Base-by-base conservation (phyloP, 2,113 vertebrate species). In the Aepyceros melampus region DNA sequence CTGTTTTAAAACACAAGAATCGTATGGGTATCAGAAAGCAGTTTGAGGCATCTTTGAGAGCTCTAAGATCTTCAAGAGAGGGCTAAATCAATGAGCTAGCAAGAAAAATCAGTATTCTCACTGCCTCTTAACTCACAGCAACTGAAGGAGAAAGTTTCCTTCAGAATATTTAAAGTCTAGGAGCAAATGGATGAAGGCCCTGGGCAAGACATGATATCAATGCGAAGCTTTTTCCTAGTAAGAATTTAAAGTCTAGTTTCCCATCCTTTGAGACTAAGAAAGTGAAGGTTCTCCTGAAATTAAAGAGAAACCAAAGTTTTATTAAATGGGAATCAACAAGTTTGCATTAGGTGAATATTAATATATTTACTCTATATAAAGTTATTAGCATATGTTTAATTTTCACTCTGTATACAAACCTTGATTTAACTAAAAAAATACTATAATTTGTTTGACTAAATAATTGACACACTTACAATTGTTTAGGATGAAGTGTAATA, bases 371-470 rank as follows among this genome's bases (percentile, higher is more conserved):
- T 91, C 62, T 86, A 25, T 87, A n/a, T 33, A 83, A 94, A 95
- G n/a, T 29, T 51, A 85, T 87, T 79, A 85, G 33, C 29, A 81
- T 84, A 60, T 87, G 10, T 96, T 85, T 85, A 82, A 29, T 78
- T 87, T 36, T 84, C 79, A 79, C 62, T 83, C n/a, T 76, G 21
- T 51, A 40, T 55, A 85, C 21, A 60, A 1, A 76, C 31, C 40
- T 96, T 79, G 27, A 51, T 91, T 94, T 92, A 97, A 94, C 78
- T 79, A 33, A 96, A 95, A 40, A 76, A 97, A 83, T 7, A 56
- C 13, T 85, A 13, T 71, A 86, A 85, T 94, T 91, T 81, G 40
- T 79, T 85, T 74, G 43, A 40, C 56, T 85, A 93, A 92, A 55
- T 93, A 74, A 86, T 62, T 79, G 7, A 93, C 58, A 36, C 2